Conservation (phyloP, 2,888 invertebrate genomes). For the Acheta domesticus region DNA sequence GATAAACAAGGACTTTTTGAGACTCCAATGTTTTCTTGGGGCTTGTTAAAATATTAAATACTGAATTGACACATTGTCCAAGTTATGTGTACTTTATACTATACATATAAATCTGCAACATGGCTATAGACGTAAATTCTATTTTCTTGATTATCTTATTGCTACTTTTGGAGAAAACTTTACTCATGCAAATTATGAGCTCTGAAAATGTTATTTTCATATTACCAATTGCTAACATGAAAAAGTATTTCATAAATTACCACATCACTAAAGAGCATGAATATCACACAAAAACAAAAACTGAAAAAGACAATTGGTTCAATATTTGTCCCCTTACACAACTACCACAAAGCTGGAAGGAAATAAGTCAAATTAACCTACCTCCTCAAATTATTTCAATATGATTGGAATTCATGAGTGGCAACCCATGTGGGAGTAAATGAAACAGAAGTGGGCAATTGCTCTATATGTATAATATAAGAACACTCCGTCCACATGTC, state of each 20-base stretch:
- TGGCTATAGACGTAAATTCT: neutral
- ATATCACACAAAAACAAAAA: no score
- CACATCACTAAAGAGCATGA: no score
- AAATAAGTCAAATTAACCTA: no score
- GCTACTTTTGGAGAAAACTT: neutral
- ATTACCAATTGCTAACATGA: no score
- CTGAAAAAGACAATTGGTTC: no score
- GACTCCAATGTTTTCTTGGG: neutral
- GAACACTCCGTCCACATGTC: neutral
- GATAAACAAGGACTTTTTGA: neutral
- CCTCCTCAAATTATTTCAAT: no score
- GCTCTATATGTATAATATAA: conserved; percentile 20
- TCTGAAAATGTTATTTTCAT: neutral
- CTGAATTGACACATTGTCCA: neutral
- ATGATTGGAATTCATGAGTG: no score
- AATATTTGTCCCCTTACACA: no score
- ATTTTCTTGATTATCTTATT: conserved; percentile 12
- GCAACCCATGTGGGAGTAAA: no score
- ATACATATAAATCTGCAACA: conserved; percentile 21
- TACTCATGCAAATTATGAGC: neutral
- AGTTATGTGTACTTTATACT: conserved; percentile 1
- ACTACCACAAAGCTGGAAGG: no score
- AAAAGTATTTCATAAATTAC: no score
- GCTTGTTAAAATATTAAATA: neutral
- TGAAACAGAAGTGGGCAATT: neutral